Percentiles rank a stretch among this genome's conserved stretches.
phyloP scores from a whole-genome alignment of 2,888 invertebrate genomes.

The Conomelus anceps region DNA sequence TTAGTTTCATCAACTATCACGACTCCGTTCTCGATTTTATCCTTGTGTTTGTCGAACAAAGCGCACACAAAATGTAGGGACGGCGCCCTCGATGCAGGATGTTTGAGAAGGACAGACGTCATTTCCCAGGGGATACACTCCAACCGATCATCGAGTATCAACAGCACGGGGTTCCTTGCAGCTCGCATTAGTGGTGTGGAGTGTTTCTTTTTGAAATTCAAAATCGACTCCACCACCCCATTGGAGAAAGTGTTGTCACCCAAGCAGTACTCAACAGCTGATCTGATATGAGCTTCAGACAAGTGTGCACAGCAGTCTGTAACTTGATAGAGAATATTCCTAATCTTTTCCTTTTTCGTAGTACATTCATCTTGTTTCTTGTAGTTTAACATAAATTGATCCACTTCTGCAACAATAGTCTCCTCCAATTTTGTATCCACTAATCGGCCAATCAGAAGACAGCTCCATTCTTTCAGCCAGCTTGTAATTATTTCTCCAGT shows the following conservation, averaged over 20 bases:
- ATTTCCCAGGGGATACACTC: constrained; percentile 66
- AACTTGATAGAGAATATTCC: constrained; percentile 44
- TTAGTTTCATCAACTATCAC: constrained; percentile 30
- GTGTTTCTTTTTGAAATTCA: constrained; percentile 24
- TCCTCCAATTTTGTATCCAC: constrained; percentile 44
- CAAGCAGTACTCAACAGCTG: constrained; percentile 42
- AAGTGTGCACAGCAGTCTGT: constrained; percentile 42
- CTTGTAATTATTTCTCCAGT: constrained; percentile 1
- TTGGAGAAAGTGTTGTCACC: constrained; percentile 28
- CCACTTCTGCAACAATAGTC: constrained; percentile 47
- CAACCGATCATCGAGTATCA: constrained; percentile 56
- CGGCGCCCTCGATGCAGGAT: constrained; percentile 67
- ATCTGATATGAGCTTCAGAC: constrained; percentile 42
- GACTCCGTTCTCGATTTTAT: constrained; percentile 50
- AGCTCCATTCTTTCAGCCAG: constrained; percentile 56
- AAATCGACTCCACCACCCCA: constrained; percentile 20
- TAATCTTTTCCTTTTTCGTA: constrained; percentile 35
- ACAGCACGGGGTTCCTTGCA: constrained; percentile 53
- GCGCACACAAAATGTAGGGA: constrained; percentile 61
- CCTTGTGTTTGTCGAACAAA: constrained; percentile 54
- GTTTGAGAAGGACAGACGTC: constrained; percentile 55
- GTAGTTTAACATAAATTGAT: constrained; percentile 34
- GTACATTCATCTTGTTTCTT: constrained; percentile 2
- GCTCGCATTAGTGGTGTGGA: constrained; percentile 43
- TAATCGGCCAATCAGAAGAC: constrained; percentile 55